A percentile compares a stretch with the other conserved stretches of the same genome.
Evolutionary conservation across 2,113 vertebrate genomes (phyloP).

Genomic region (Benthochromis sp.): DNA sequence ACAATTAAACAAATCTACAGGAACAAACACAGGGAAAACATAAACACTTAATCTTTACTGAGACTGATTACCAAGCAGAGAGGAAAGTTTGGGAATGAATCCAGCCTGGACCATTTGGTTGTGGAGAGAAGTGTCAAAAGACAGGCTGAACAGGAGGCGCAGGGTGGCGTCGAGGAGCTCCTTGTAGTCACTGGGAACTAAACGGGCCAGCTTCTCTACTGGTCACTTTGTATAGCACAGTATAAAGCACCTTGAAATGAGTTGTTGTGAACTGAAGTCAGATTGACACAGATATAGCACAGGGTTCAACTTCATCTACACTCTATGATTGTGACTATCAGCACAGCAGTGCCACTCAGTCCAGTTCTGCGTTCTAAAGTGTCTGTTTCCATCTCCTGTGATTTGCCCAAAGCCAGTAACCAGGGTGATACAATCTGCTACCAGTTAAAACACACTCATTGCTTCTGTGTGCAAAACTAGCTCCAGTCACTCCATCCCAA

Average conservation of each 20-base stretch:
- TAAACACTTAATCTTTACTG: neutral
- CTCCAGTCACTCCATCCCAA: slow-evolving; percentile 37
- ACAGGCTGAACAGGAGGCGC: too few relatives aligned
- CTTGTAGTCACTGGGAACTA: too few relatives aligned
- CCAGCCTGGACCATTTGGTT: slow-evolving; percentile 90
- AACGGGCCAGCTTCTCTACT: too few relatives aligned
- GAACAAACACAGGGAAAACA: neutral
- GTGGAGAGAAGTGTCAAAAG: slow-evolving; percentile 75
- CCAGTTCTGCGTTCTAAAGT: neutral
- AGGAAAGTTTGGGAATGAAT: slow-evolving; percentile 83
- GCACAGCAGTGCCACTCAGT: neutral
- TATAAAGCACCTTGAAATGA: neutral
- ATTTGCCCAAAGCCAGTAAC: slow-evolving; percentile 8
- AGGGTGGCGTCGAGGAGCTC: too few relatives aligned
- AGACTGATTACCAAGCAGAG: slow-evolving; percentile 77
- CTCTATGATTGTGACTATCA: neutral
- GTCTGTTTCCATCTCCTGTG: slow-evolving; percentile 15
- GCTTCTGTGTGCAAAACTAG: slow-evolving; percentile 41
- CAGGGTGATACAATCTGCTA: slow-evolving; percentile 27
- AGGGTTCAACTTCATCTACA: neutral
- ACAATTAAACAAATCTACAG: neutral
- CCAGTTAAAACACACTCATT: slow-evolving; percentile 36
- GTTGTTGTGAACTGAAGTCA: neutral
- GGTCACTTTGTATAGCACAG: neutral
- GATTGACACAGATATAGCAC: neutral